Evolutionary conservation across 2,797 vertebrate species (phyloP), one percentile per base, ranked within the genome.

Genomic region (Rallus crepitans): DNA sequence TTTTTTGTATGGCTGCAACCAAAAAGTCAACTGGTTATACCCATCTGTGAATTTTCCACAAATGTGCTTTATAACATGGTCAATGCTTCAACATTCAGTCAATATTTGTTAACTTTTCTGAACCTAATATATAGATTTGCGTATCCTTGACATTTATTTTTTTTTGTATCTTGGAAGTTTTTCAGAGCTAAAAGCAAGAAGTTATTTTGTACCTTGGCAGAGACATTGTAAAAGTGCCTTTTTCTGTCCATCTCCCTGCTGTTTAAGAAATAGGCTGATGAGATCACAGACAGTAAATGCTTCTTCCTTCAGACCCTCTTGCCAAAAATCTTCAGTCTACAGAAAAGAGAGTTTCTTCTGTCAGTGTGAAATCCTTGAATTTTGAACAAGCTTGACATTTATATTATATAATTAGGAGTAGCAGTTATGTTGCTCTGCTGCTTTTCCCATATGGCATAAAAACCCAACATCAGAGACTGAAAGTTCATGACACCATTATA

Each of bases 301-400:
- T 92, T 73, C 69, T 87, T 92, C 50, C 77, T 93, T 90, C 76
- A 87, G 60, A 82, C 11, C 11, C 59, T 82, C 47, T 77, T 95
- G 92, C 87, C 90, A 96, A 96, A 89, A 97, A 45, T 14, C 72
- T 86, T 76, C 72, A 88, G 59, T 64, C 87, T 95, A 23, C 78
- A 92, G 88, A 89, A 89, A 56, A 92, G 15, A 77, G 33, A 64
- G 66, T 80, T 95, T 93, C 94, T 96, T 73, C 80, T 96, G 83
- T 85, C 82, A 94, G 33, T 5, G 30, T 93, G 73, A 37, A 94
- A 81, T 72, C 73, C 81, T 76, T 82, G 89, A 94, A 92, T 95
- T 96, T 75, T 89, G 85, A 91, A 73, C 76, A 93, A 90, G 85
- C 83, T 53, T 97, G 96, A 93, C 94, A 96, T 96, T 97, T 96